Base-by-base conservation (phyloP, 2,888 invertebrate genomes). In the Acheta domesticus region DNA sequence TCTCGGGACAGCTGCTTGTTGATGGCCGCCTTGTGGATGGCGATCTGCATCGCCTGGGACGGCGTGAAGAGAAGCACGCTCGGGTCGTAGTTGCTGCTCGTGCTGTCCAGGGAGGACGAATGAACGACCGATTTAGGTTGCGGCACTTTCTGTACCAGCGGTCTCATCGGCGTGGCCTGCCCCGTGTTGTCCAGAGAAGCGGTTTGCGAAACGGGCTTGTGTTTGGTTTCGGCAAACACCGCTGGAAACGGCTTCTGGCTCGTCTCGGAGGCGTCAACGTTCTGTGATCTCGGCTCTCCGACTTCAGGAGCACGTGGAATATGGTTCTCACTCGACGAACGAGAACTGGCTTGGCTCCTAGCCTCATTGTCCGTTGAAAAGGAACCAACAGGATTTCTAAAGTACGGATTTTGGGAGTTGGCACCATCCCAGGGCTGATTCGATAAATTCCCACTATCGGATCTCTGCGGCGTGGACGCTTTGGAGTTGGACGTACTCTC, bases 1-100 rank as follows among this genome's bases (percentile, higher is more conserved):
- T 86, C 86, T 75, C 84, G 83, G n/a, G 85, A 85, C 82, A 87
- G 83, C 83, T 87, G 87, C 81, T 87, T 87, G 79, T 86, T 86
- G 79, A 87, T 86, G 16, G 87, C 87, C 19, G 87, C 87, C 82
- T 87, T 86, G 81, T 87, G 86, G 19, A 87, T 84, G 14, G 86
- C 87, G 75, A 86, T 86, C 81, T 86, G 86, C 8, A 86, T 86
- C 1, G 85, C 84, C 83, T 87, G 86, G 75, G 85, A 85, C n/a
- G 85, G 85, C 20, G 86, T 87, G 82, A 87, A 87, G 8, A 87
- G 83, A 36, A 84, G 82, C 36, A 84, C 82, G 80, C 86, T 86
- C 8, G 86, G 86, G 81, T 87, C 87, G 81, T 85, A 84, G 49
- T 84, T 84, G 16, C 77, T 78, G 14, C 80, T 79, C 19, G 77